Conservation (phyloP, 2,113 vertebrate genomes). For the Brienomyrus brachyistius region DNA sequence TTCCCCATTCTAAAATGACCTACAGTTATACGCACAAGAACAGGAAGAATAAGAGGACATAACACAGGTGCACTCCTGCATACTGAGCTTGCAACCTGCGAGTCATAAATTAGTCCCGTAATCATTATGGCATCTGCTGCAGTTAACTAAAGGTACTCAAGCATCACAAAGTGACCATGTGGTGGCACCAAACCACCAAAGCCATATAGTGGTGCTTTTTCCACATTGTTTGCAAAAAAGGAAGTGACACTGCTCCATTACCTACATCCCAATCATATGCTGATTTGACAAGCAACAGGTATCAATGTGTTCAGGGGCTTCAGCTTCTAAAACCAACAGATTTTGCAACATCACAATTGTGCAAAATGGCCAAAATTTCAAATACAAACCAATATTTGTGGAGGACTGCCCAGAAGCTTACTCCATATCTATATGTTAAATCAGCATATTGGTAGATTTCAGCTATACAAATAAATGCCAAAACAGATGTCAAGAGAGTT, state of each 20-base stretch:
- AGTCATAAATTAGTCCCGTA: background rate
- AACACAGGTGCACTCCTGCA: background rate
- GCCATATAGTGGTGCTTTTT: background rate
- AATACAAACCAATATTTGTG: background rate
- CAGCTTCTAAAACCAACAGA: background rate
- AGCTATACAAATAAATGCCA: too few species aligned
- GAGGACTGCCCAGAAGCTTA: background rate
- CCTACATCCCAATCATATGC: too few species aligned
- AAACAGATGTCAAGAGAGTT: too few species aligned
- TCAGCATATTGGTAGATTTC: too few species aligned
- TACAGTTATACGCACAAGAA: background rate
- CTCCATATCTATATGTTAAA: background rate
- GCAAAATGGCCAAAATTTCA: background rate
- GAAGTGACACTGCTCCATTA: too few species aligned
- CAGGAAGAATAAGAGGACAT: background rate
- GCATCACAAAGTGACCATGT: background rate
- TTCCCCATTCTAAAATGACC: background rate
- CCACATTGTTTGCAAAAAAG: background rate
- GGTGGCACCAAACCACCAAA: background rate
- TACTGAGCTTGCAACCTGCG: background rate
- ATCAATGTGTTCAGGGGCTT: too few species aligned
- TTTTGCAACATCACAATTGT: background rate
- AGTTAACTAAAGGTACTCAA: background rate
- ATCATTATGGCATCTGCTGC: background rate
- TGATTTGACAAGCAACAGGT: too few species aligned